Evolutionary conservation across 2,888 invertebrate species (phyloP).

Genomic region (Parapristionchus giblindavisi): DNA sequence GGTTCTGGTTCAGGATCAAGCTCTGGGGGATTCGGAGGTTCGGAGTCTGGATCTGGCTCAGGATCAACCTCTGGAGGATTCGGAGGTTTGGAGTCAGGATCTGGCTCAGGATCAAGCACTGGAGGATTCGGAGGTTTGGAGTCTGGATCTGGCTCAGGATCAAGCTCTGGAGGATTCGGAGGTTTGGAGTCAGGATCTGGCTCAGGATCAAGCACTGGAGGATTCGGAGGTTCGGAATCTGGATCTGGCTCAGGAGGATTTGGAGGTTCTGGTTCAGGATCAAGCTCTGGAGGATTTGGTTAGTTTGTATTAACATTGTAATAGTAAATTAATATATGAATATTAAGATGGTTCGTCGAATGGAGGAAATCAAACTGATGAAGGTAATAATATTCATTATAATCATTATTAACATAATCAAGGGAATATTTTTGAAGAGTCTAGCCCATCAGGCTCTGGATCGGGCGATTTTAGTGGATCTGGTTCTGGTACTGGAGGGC

Average conservation of each 20-base stretch:
- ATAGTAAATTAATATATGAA: too few relatives aligned
- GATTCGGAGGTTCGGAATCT: slow-evolving; percentile 5
- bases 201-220: not conserved
- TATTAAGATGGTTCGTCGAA: too few relatives aligned
- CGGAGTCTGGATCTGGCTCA: slow-evolving; percentile 10
- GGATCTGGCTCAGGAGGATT: not conserved
- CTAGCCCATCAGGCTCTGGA: slow-evolving; percentile 26
- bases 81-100: not conserved
- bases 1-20: slow-evolving; percentile 15
- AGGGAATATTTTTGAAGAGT: too few relatives aligned
- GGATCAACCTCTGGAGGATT: slow-evolving; percentile 9
- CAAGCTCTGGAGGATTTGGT: not conserved
- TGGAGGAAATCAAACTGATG: too few relatives aligned
- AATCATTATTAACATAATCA: too few relatives aligned
- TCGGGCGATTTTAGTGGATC: not conserved
- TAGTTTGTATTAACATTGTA: too few relatives aligned
- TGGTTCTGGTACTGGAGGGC: not conserved
- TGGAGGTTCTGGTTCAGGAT: slow-evolving; percentile 1
- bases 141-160: not conserved
- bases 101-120: slow-evolving; percentile 2
- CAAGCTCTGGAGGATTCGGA: not conserved
- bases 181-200: not conserved
- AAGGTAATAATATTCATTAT: too few relatives aligned
- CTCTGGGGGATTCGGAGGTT: slow-evolving; percentile 16
- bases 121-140: slow-evolving; percentile 10